Evolutionary conservation across 2,888 invertebrate genomes (phyloP), one percentile per base, ranked within the genome.

Genomic region (Hedya salicella): DNA sequence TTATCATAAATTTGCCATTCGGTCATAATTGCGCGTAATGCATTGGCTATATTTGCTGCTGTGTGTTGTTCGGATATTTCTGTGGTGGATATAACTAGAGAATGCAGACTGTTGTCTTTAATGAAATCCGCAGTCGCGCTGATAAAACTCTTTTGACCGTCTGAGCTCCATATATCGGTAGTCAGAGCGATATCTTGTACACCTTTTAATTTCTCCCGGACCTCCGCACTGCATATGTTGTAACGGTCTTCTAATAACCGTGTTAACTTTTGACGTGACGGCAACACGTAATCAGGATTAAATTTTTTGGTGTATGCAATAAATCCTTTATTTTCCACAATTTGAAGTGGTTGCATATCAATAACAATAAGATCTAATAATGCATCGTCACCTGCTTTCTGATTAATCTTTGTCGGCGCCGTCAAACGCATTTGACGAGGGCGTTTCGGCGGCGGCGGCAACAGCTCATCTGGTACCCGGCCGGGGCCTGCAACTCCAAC

Each of bases 381-480:
- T 11, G 46, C 46, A 19, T 48, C n/a, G 13, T 48, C 46, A 19
- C 46, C 46, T 19, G 46, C 21, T 48, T 48, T 48, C 13, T 48
- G 46, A 19, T 48, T 48, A 11, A 48, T 48, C 19, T 48, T 48
- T 21, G 46, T 48, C 3, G 46, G 46, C 17, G 46, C 46, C 9
- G 46, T 48, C 13, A 48, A 21, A 48, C 46, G 46, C 46, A 48
- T 48, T 48, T 48, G 46, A 5, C 46, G 46, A 11, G 19, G 46
- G 19, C 46, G 21, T 48, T 17, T 19, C 14, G 42, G 42, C 42
- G 46, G 46, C 13, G 21, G 46, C 13, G 46, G 19, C 13, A 19
- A 46, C 19, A 19, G 13, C 17, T 21, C 46, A 13, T 21, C 11
- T 13, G 19, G 46, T 17, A 11, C 46, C 13, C 13, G 19, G 19